Base-by-base conservation (phyloP, 1,140 invertebrate species). In the Ladona fulva region DNA sequence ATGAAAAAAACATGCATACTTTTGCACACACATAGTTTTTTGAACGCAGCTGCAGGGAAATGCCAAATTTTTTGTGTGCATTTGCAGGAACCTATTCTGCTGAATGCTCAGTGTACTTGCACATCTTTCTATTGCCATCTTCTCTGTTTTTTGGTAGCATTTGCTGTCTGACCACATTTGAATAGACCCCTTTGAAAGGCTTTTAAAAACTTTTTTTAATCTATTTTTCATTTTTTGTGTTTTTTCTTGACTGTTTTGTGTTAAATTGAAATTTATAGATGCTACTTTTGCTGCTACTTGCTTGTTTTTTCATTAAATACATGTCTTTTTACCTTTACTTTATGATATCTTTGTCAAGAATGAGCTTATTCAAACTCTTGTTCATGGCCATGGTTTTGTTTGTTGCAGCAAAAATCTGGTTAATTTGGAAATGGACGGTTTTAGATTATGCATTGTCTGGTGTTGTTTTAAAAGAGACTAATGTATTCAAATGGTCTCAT, bases 71-170 rank as follows among this genome's bases (percentile, higher is more conserved):
- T 22, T 42, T 44, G 24, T 52, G 76, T 77, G 76, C 76, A 77
- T 77, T 77, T 78, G 74, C 77, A 78, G 78, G 78, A 78, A 78
- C 78, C 78, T 78, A 78, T 78, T 78, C 52, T 66, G 52, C 52
- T 66, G 52, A 66, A 66, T 66, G 37, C 74, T 78, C 73, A 74
- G 77, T 78, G 29, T 78, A 74, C 22, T 78, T 22, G 74, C 25
- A 74, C 74, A 42, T 42, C 77, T 80, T 80, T 78, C 73, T 29
- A 59, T 78, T 78, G 22, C 29, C 24, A 73, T 52, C 42, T 78
- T 78, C 42, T 79, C 59, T 78, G 75, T 76, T 78, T 80, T 76
- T 78, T 80, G 52, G 52, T 66, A 66, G 77, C 76, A 76, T 79
- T 44, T 66, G 52, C 52, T 66, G 52, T 66, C n/a, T 66, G 52